Evolutionary conservation across 2,888 invertebrate species (phyloP).

Genomic region (Muscina levida): DNA sequence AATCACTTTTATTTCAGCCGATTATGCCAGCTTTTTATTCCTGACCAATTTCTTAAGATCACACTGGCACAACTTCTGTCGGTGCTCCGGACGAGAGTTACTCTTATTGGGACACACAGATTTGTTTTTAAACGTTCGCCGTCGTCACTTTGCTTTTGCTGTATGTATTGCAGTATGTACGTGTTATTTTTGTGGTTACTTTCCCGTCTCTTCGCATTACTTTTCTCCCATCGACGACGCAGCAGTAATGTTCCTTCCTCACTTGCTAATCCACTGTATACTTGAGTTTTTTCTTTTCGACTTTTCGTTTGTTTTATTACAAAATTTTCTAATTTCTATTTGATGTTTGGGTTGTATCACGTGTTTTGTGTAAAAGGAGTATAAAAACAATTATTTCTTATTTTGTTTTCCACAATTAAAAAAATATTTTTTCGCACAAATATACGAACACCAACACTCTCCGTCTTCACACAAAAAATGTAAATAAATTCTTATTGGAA

Average conservation of each 20-base stretch:
- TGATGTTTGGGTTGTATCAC: conserved; percentile 53
- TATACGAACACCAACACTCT: conserved; percentile 65
- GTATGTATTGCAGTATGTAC: conserved; percentile 8
- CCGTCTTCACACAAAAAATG: conserved; percentile 74
- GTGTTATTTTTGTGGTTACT: conserved; percentile 6
- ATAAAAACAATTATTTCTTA: conserved; percentile 43
- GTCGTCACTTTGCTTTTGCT: not conserved
- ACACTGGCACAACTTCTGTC: not conserved
- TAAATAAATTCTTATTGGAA: conserved; percentile 75
- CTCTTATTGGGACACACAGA: too few species aligned
- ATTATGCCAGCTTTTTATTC: conserved; percentile 39
- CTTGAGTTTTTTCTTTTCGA: conserved; percentile 8
- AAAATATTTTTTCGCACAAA: conserved; percentile 67
- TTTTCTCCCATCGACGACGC: not conserved
- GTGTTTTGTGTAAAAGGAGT: conserved; percentile 46
- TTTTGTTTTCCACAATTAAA: conserved; percentile 66
- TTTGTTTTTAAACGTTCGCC: conserved; percentile 5
- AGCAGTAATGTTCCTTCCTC: not conserved
- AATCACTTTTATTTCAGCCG: conserved; percentile 40
- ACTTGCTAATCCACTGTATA: too few species aligned
- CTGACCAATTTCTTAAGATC: conserved; percentile 16
- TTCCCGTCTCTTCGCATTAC: conserved; percentile 8
- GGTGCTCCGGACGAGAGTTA: too few species aligned
- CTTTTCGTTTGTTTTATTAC: not conserved
- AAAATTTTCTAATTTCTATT: conserved; percentile 32